Evolutionary conservation across 1,140 invertebrate species (phyloP), one percentile per base, ranked within the genome.

Genomic region (Conus ventricosus): DNA sequence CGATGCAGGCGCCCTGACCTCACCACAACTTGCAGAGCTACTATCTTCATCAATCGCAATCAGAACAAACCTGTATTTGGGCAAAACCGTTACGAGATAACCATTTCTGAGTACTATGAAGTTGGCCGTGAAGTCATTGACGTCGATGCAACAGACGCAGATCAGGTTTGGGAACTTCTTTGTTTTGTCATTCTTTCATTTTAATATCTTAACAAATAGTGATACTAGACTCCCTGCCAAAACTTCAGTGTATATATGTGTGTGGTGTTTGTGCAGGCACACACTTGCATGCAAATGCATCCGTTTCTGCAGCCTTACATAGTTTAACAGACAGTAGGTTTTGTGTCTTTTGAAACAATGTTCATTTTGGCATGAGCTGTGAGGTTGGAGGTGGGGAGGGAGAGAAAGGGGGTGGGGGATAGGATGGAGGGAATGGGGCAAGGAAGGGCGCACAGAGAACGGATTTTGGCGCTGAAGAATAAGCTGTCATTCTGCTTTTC

Each of bases 91-190:
- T 91, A 90, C 39, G 88, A 25, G 27, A 54, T 76, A 8, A 91
- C 90, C 39, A 89, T 93, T 57, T 90, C 89, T 63, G 92, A 94
- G 84, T 90, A 91, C 60, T 88, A 89, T 82, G 7, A 51, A 13
- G 67, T 92, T 67, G 90, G 89, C 15, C 55, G 27, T 54, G 63
- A 83, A 20, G 90, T 94, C 23, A 54, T 93, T n/a, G 89, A 89
- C 71, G 83, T 91, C 10, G 91, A 91, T 27, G 93, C 92, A 11
- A 88, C 84, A 17, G 93, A 94, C 89, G 27, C 7, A 76, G 92
- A 94, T 88, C 88, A 89, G 78, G 94, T 95, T 89, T 90, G 91
- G 67, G 55, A 13, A 78, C 84, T 39, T 60, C 57, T 11, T 60
- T 60, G 57, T 39, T 39, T 39, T 39, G 39, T 39, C 39, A 39